Evolutionary conservation across 2,888 invertebrate genomes (phyloP).

Genomic region (Dynastes hyllus): DNA sequence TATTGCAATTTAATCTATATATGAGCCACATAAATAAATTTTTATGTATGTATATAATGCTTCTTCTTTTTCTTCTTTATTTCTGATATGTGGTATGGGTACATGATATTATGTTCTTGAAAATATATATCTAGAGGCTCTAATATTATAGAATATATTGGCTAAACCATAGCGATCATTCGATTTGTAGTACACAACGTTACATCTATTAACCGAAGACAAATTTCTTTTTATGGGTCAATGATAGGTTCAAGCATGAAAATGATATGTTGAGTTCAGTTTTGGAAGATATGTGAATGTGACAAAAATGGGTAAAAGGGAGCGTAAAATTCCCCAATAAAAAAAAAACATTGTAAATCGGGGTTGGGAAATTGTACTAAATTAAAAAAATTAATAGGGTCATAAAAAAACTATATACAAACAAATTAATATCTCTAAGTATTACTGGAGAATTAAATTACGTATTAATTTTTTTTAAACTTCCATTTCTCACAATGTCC

Average conservation of each 20-base stretch:
- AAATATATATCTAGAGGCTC: constrained; percentile 56
- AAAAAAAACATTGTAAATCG: too few species aligned
- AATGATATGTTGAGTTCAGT: constrained; percentile 51
- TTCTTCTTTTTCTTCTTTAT: constrained; percentile 35
- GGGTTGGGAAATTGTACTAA: too few species aligned
- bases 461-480: too few species aligned
- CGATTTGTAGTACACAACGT: constrained; percentile 54
- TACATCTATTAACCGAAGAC: constrained; percentile 48
- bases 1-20: neutral
- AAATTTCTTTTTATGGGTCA: constrained; percentile 36
- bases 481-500: constrained; percentile 6
- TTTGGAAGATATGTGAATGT: constrained; percentile 50
- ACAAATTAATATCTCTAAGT: neutral
- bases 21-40: neutral
- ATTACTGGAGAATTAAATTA: neutral
- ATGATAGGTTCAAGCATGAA: constrained; percentile 34
- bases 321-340: too few species aligned
- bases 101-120: constrained; percentile 56
- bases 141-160: constrained; percentile 49
- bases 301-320: neutral
- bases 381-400: too few species aligned
- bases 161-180: constrained; percentile 55
- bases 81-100: constrained; percentile 57
- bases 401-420: neutral
- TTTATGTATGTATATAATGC: constrained; percentile 30